Base-by-base conservation (phyloP, 2,888 invertebrate species). In the Augiades crinisus region DNA sequence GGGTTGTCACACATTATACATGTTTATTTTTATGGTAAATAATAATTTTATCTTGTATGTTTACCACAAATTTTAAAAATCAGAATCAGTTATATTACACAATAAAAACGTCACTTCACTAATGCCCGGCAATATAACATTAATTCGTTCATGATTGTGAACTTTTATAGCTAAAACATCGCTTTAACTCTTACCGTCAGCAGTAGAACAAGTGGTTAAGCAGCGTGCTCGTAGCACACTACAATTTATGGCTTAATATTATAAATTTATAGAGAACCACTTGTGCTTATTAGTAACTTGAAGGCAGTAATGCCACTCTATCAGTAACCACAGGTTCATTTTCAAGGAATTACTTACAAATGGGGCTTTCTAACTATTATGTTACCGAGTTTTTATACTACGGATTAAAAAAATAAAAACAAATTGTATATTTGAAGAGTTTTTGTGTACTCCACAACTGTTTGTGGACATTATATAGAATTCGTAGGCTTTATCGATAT, bases 211-310 rank as follows among this genome's bases (percentile, higher is more conserved):
- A 40, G 47, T 40, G 7, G 13, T 22, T 31, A 40, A 33, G 8
- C 34, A 17, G n/a, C 17, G 16, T 44, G 24, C 33, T 34, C 33
- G 24, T 3, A 8, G 24, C 44, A n/a, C 17, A 49, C 41, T 41
- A 49, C 49, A 24, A 49, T 49, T 49, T 49, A 49, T 41, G 22
- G 33, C 34, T 41, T 49, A 34, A 31, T 49, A 41, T 41, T 49
- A 41, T 41, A 41, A 41, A 34, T 41, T 49, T 40, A 49, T 41
- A 41, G 34, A 24, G 34, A 17, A 8, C 41, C 41, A 34, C 40
- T 34, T 41, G 12, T 40, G 41, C 40, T 41, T 41, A 49, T 49
- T 41, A 33, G 33, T 34, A 41, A 49, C 24, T 41, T 41, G 41
- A 34, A 49, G 44, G 22, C 14, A 17, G 12, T 41, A 34, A 41